Percentiles rank a stretch among this genome's conserved stretches.
Evolutionary conservation across 2,888 invertebrate species (phyloP).

Genomic region (Lycocerus yunnanus): DNA sequence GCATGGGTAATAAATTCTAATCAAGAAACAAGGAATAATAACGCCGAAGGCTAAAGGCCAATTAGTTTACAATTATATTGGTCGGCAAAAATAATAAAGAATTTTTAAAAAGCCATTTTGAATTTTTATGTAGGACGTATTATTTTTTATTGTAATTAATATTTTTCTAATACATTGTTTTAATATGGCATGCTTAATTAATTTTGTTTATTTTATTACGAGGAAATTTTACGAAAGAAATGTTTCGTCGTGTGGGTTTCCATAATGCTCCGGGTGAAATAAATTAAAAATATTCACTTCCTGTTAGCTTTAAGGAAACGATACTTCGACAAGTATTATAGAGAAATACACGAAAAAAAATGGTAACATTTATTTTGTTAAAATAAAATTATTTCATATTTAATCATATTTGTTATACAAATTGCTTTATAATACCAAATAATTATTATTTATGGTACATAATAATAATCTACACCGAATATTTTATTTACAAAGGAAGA

Average conservation of each 20-base stretch:
- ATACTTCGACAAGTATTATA: no score
- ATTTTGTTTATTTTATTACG: not conserved
- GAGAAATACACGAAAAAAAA: no score
- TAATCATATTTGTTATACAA: not conserved
- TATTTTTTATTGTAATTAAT: not conserved
- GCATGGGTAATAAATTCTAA: constrained; percentile 47
- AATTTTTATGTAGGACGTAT: constrained; percentile 13
- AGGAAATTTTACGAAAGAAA: not conserved
- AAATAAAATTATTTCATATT: not conserved
- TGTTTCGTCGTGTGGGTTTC: not conserved
- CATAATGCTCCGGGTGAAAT: not conserved
- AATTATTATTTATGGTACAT: not conserved
- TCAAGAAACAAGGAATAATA: constrained; percentile 42
- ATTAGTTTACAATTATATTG: constrained; percentile 43
- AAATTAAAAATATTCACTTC: not conserved
- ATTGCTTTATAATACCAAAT: not conserved
- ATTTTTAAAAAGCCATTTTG: constrained; percentile 24
- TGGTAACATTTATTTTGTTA: not conserved
- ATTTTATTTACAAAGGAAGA: not conserved
- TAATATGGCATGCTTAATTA: not conserved
- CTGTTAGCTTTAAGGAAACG: not conserved
- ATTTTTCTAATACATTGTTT: not conserved
- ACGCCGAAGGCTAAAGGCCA: constrained; percentile 43
- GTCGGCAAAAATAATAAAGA: constrained; percentile 38
- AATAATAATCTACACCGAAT: not conserved